phyloP scores from a whole-genome alignment of 2,888 invertebrate species.

The Sinhomidia bicolor region DNA sequence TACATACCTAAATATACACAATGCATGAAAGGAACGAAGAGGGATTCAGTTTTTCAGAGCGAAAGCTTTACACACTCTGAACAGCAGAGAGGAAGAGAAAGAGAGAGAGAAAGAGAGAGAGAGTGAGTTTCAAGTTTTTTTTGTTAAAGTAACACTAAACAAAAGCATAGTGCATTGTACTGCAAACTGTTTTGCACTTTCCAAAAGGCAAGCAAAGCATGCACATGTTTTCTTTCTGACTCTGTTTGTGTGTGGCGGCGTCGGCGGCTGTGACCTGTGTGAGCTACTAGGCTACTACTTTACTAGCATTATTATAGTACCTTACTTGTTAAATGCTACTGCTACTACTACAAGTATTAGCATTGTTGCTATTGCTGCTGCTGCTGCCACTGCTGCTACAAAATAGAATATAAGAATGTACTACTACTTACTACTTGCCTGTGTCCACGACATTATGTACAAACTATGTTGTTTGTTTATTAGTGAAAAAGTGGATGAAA shows the following conservation, averaged over 20 bases:
- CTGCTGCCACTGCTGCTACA: no score
- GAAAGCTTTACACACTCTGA: no score
- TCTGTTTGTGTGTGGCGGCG: background rate
- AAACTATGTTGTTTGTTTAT: background rate
- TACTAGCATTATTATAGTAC: no score
- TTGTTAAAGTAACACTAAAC: slow-evolving; percentile 20
- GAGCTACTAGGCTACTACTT: no score
- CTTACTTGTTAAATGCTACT: no score
- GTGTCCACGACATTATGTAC: background rate
- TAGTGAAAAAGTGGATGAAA: background rate
- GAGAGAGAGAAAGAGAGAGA: background rate
- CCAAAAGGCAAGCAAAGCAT: slow-evolving; percentile 29
- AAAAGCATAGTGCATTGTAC: slow-evolving; percentile 55
- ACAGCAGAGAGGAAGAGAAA: no score
- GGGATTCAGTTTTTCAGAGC: background rate
- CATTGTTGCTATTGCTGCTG: no score
- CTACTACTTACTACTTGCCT: background rate
- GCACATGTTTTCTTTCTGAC: slow-evolving; percentile 25
- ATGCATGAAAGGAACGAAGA: background rate
- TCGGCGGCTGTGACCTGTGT: slow-evolving; percentile 23
- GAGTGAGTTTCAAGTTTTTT: slow-evolving; percentile 2
- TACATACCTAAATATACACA: slow-evolving; percentile 26
- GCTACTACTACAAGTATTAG: no score
- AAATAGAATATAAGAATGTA: background rate
- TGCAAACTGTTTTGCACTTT: slow-evolving; percentile 59